Evolutionary conservation across 2,797 vertebrate species (phyloP).

Genomic region (Cuniculus paca): DNA sequence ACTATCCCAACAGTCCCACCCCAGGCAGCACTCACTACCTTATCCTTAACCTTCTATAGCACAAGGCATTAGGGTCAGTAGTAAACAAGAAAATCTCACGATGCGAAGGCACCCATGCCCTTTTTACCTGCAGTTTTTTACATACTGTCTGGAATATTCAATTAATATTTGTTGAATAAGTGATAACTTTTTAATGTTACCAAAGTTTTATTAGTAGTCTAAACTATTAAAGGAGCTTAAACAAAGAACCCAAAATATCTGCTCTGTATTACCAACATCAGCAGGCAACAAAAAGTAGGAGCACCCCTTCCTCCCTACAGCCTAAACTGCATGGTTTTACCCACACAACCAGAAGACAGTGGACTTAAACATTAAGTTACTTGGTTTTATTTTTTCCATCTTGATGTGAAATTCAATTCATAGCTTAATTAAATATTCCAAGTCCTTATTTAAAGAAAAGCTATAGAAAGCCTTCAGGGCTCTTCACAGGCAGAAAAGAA

Average conservation of each 20-base stretch:
- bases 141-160: background rate
- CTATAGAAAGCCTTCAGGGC: background rate
- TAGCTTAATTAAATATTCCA: background rate
- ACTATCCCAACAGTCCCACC: background rate
- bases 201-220: background rate
- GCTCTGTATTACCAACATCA: background rate
- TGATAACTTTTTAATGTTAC: background rate
- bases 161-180: background rate
- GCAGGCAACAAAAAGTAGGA: background rate
- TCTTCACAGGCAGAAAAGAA: conserved; percentile 18
- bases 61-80: background rate
- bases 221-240: background rate
- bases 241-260: background rate
- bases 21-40: background rate
- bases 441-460: conserved; percentile 58
- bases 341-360: background rate
- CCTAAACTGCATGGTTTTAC: background rate
- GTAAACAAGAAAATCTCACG: background rate
- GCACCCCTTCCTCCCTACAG: too few species aligned
- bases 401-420: conserved; percentile 46
- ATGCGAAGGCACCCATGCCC: background rate
- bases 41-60: background rate
- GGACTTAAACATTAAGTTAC: background rate
- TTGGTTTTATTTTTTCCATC: background rate
- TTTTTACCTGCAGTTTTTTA: background rate